phyloP scores from a whole-genome alignment of 2,113 vertebrate genomes.

The Actinemys pallida region DNA sequence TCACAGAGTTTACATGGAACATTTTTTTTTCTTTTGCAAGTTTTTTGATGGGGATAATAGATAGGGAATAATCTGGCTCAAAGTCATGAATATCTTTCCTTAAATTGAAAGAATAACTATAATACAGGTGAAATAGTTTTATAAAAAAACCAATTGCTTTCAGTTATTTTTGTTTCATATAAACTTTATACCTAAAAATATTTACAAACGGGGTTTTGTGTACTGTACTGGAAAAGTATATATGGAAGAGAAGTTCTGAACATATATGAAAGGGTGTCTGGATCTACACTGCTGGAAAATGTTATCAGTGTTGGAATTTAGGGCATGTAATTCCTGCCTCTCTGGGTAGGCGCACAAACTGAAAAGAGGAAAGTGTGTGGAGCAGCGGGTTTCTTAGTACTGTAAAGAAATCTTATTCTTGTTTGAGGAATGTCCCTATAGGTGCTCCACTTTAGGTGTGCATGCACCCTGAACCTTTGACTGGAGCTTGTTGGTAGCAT shows the following conservation, averaged over 20 bases:
- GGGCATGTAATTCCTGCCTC: background rate
- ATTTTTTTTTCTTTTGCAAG: background rate
- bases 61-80: background rate
- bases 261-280: background rate
- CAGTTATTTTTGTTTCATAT: background rate
- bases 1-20: background rate
- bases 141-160: background rate
- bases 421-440: background rate
- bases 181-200: background rate
- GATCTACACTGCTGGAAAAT: background rate
- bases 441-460: background rate
- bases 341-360: background rate
- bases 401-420: background rate
- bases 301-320: background rate
- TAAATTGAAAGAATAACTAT: background rate
- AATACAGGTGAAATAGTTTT: background rate
- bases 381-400: background rate
- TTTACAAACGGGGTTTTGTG: background rate
- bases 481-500: background rate
- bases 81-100: background rate
- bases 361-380: background rate
- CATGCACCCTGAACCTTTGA: background rate
- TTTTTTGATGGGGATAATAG: background rate
- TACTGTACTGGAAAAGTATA: background rate
- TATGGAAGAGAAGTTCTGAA: background rate